These are phyloP conservation scores for Acanthurus lineatus DNA, from an alignment of 2,797 vertebrate genomes.

Conservation along the genomic window DNA sequence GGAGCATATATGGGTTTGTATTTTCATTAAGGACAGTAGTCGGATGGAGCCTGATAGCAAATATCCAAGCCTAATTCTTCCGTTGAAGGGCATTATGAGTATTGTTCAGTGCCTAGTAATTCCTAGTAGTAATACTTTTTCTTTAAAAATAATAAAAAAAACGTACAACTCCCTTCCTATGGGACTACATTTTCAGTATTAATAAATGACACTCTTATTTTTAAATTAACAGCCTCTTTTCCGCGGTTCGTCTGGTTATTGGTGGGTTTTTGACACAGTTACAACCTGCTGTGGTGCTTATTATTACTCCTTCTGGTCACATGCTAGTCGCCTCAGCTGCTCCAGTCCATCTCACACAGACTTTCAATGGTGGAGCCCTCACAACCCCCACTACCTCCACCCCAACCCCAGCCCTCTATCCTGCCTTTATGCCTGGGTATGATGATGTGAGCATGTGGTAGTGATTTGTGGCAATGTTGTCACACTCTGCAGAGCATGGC, in stretches of 20 bases:
- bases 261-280: conserved; percentile 12
- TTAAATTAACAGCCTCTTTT: conserved; percentile 35
- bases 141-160: neutral
- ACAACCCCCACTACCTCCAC: conserved; percentile 11
- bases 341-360: conserved; percentile 71
- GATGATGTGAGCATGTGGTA: conserved; percentile 20
- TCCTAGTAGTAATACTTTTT: too few relatives aligned
- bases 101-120: too few relatives aligned
- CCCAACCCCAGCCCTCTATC: conserved; percentile 17
- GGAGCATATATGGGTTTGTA: too few relatives aligned
- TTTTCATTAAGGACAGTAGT: too few relatives aligned
- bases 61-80: too few relatives aligned
- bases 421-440: conserved; percentile 22
- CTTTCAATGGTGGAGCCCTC: conserved; percentile 49
- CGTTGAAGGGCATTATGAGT: too few relatives aligned
- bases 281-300: conserved; percentile 56
- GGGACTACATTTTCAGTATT: too few relatives aligned
- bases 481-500: conserved; percentile 17
- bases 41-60: too few relatives aligned
- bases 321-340: conserved; percentile 82
- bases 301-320: conserved; percentile 66
- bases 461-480: conserved; percentile 21
- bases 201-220: conserved; percentile 29
- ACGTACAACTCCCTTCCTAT: neutral
- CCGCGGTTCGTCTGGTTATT: neutral